Percentiles rank a stretch among this genome's conserved stretches.
Evolutionary conservation across 2,888 invertebrate genomes (phyloP).

Genomic region (Drosophila demipolita): DNA sequence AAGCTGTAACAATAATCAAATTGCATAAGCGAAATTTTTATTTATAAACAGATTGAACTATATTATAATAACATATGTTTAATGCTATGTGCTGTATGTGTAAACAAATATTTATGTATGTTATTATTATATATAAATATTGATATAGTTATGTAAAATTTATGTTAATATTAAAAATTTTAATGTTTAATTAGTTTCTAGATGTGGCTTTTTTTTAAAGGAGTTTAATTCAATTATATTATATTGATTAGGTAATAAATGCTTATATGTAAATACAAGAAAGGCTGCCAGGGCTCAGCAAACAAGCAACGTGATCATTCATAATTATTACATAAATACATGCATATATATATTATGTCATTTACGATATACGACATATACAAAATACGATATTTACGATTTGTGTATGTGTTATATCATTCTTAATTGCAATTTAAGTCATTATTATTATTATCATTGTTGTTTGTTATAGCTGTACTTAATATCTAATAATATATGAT

Average conservation of each 20-base stretch:
- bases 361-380: conserved; percentile 10
- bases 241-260: conserved; percentile 42
- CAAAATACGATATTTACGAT: conserved; percentile 11
- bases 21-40: conserved; percentile 26
- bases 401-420: conserved; percentile 44
- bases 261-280: conserved; percentile 71
- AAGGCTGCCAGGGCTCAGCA: conserved; percentile 75
- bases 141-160: conserved; percentile 65
- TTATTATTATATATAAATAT: conserved; percentile 40
- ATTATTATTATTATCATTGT: conserved; percentile 53
- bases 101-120: conserved; percentile 29
- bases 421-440: conserved; percentile 52
- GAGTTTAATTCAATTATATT: conserved; percentile 49
- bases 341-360: conserved; percentile 7
- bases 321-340: conserved; percentile 35
- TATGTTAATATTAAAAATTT: conserved; percentile 69
- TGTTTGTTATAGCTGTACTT: conserved; percentile 79
- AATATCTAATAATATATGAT: conserved; percentile 45
- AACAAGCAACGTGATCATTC: conserved; percentile 77
- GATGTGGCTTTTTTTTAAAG: conserved; percentile 60
- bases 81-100: conserved; percentile 25
- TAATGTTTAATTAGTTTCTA: conserved; percentile 72
- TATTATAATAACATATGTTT: conserved; percentile 18
- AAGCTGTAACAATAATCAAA: conserved; percentile 27
- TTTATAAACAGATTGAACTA: conserved; percentile 15